A percentile compares a stretch with the other conserved stretches of the same genome.
Conservation (phyloP, 2,113 vertebrate genomes). For the Sebastes schlegelii region DNA sequence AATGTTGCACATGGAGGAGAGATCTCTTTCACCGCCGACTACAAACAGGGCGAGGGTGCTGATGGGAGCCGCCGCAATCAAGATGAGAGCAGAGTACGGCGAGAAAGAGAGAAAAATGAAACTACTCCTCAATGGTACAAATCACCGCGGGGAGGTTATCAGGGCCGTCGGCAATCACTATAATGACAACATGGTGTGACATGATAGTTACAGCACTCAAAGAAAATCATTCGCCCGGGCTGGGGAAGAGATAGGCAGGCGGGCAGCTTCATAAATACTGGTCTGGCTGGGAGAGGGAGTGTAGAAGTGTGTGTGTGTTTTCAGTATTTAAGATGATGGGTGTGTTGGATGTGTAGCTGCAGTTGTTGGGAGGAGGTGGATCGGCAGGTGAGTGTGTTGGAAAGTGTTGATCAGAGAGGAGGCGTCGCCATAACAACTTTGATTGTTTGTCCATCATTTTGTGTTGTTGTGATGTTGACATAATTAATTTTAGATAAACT, state of each 20-base stretch:
- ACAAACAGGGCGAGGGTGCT: constrained; percentile 69
- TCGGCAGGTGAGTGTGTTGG: constrained; percentile 28
- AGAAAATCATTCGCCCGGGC: constrained; percentile 74
- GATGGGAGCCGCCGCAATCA: constrained; percentile 80
- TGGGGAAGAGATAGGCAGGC: constrained; percentile 68
- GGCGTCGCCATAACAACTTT: constrained; percentile 1
- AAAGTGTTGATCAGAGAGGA: constrained; percentile 1
- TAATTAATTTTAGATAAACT: background rate
- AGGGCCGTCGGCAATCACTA: constrained; percentile 79
- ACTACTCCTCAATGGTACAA: constrained; percentile 79
- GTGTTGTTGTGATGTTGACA: background rate
- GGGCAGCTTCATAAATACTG: constrained; percentile 71
- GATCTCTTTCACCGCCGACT: constrained; percentile 53
- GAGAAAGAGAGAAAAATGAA: constrained; percentile 66
- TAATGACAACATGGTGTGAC: constrained; percentile 84
- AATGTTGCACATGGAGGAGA: constrained; percentile 61
- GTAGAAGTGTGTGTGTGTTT: constrained; percentile 2
- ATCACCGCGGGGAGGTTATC: constrained; percentile 81
- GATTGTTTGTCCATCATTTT: constrained; percentile 3
- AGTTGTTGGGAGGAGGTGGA: constrained; percentile 38
- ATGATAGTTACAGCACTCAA: constrained; percentile 83
- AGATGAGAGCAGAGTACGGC: constrained; percentile 69
- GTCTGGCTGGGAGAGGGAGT: constrained; percentile 40
- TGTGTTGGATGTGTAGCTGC: constrained; percentile 24
- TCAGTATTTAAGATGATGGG: constrained; percentile 22